Conservation (phyloP, 1,140 invertebrate species). For the Bursaphelenchus mucronatus region DNA sequence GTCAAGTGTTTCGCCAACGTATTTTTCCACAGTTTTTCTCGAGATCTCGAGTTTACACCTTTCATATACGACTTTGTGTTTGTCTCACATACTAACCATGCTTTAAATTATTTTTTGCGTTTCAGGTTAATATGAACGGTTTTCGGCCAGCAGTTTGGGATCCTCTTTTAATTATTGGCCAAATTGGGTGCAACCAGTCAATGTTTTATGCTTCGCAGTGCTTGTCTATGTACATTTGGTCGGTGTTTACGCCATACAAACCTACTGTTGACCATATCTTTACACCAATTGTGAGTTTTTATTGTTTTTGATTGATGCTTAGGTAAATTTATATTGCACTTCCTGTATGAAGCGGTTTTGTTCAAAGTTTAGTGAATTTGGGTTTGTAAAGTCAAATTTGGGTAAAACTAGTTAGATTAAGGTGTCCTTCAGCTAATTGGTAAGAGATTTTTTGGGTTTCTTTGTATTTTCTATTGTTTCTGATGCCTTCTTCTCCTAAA, state of each 20-base stretch:
- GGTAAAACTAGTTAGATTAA: constrained; percentile 2
- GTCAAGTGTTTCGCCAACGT: no score
- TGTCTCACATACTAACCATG: no score
- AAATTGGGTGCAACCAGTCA: constrained; percentile 85
- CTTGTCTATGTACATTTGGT: constrained; percentile 38
- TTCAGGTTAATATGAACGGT: constrained; percentile 21
- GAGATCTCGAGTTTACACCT: no score
- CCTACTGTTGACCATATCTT: constrained; percentile 46
- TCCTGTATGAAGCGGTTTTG: no score
- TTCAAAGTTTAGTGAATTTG: no score
- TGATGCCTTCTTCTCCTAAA: not conserved
- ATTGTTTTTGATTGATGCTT: not conserved
- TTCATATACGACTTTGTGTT: no score
- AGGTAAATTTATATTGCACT: no score
- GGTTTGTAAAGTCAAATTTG: not conserved
- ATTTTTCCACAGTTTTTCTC: no score
- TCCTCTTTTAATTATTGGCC: constrained; percentile 88
- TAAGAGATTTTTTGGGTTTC: no score
- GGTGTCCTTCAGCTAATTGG: no score
- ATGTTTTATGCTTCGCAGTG: constrained; percentile 50
- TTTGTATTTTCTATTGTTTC: not conserved
- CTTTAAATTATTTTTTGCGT: no score
- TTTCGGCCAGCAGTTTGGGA: constrained; percentile 63
- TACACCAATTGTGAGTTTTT: constrained; percentile 19
- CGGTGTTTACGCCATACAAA: constrained; percentile 30